Evolutionary conservation across 2,888 invertebrate species (phyloP), one percentile per base, ranked within the genome.

Genomic region (Drosophila maculinotata): DNA sequence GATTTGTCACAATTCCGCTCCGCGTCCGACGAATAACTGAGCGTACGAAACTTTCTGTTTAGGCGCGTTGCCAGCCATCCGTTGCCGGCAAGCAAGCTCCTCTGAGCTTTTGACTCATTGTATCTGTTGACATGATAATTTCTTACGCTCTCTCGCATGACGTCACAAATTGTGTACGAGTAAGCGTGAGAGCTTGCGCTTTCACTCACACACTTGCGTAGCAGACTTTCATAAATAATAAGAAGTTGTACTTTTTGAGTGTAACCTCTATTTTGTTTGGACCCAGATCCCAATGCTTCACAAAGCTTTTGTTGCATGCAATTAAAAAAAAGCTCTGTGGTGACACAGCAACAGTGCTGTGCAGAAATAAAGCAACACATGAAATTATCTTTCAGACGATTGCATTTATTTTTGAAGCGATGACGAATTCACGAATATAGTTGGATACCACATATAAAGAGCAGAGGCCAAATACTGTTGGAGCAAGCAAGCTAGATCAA

Each of bases 21-120:
- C 10, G 49, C 54, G 59, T 39, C 33, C 56, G 14, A 39, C 26
- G 30, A 42, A 42, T 48, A 35, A 70, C 70, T 70, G 66, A 70
- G 17, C 20, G n/a, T 7, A 0, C 7, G 17, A 30, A 36, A 36
- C 35, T 45, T 35, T 66, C 20, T 57, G 44, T 54, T 42, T 39
- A 8, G 12, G 26, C 14, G 30, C 44, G 5, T 12, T 35, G 33
- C 31, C 62, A 64, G 41, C n/a, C 20, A 23, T 30, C 14, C 14
- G 23, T 15, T 44, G 28, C 63, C 62, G 54, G 47, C 38, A 52
- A 38, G 6, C 17, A 15, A 69, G 42, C 38, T 48, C 20, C 14
- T 26, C 3, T 0, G 30, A 66, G 66, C 49, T 66, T 64, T 66
- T 23, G 3, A 2, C 25, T 26, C n/a, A 7, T 26, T 12, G 4